A percentile compares a stretch with the other conserved stretches of the same genome.
phyloP scores from a whole-genome alignment of 2,113 vertebrate species.

The Candoia aspera region DNA sequence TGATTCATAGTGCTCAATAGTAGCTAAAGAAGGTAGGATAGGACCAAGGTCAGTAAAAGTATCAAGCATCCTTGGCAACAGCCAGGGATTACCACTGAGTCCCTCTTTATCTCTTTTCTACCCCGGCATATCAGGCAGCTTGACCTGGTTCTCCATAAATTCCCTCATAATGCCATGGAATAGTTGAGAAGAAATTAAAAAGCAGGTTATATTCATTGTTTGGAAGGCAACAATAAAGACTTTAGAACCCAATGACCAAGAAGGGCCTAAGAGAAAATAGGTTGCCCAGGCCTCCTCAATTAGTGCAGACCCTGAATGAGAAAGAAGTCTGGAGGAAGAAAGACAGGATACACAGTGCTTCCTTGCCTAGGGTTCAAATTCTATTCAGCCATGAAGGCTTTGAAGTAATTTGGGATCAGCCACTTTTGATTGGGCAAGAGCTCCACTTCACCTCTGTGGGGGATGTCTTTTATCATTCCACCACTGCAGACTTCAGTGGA shows the following conservation, averaged over 20 bases:
- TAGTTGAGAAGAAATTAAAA: not conserved
- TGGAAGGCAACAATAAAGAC: not conserved
- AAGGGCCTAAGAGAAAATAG: not conserved
- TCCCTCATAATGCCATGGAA: not conserved
- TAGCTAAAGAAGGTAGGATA: not conserved
- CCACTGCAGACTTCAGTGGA: not conserved
- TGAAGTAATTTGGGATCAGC: not conserved
- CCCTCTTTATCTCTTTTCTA: not conserved
- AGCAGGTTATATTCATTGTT: not conserved
- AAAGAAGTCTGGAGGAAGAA: not conserved
- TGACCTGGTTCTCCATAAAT: not conserved
- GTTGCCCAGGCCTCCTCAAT: not conserved
- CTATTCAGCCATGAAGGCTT: not conserved
- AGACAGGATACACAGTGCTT: not conserved
- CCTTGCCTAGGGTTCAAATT: not conserved
- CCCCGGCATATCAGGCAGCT: not conserved
- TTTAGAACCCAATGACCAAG: not conserved
- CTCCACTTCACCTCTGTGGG: not conserved
- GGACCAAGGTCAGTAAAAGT: too few relatives aligned
- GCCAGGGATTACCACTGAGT: not conserved
- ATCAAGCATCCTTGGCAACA: not conserved
- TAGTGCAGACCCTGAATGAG: not conserved
- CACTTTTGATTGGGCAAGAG: not conserved
- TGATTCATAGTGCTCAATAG: not conserved
- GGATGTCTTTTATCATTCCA: not conserved